phyloP scores from a whole-genome alignment of 2,113 vertebrate species.

The Bothrops jararaca region DNA sequence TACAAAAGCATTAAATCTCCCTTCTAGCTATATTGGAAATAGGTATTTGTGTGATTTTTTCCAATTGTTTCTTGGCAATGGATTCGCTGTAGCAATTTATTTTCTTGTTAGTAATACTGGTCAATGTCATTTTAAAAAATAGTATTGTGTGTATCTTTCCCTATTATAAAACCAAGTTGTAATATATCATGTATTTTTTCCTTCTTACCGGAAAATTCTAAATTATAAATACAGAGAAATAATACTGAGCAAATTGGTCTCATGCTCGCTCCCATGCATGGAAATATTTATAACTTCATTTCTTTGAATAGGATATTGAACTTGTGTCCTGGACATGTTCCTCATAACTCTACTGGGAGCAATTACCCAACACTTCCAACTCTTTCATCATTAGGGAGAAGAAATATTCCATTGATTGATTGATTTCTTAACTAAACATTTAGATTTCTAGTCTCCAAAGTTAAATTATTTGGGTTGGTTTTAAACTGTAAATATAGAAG shows the following conservation, averaged over 20 bases:
- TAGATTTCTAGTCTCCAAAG: neutral
- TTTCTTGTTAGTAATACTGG: neutral
- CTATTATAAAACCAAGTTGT: conserved; percentile 35
- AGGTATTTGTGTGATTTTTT: neutral
- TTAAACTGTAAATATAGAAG: neutral
- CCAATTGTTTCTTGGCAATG: neutral
- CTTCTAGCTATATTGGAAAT: neutral
- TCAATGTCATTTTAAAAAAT: conserved; percentile 10
- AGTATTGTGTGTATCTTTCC: conserved; percentile 39
- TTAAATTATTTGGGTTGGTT: neutral
- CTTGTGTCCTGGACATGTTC: neutral
- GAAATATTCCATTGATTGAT: neutral
- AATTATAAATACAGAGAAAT: neutral
- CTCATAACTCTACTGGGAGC: neutral
- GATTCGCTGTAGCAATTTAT: neutral
- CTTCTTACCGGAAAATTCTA: conserved; percentile 20
- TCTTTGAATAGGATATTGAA: neutral
- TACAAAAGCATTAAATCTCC: neutral
- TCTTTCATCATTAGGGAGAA: neutral
- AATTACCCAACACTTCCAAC: neutral
- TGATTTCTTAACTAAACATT: neutral
- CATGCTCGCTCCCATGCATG: neutral
- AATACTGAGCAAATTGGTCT: neutral
- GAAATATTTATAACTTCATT: neutral
- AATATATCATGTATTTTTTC: conserved; percentile 34